Evolutionary conservation across 2,888 invertebrate genomes (phyloP).

Genomic region (Scotopteryx bipunctaria): DNA sequence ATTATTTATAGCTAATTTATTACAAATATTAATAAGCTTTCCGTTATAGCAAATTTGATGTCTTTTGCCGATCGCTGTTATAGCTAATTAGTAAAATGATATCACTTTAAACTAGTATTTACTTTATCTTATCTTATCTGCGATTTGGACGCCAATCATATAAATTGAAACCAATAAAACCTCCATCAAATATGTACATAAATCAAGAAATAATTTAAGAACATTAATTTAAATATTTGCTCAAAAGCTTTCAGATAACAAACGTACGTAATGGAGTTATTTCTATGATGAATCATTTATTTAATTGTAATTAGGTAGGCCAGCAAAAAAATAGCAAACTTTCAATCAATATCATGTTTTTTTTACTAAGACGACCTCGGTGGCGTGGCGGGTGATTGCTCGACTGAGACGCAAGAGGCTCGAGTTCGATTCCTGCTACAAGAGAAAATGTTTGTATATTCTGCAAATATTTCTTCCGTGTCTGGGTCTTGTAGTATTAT

Average conservation of each 20-base stretch:
- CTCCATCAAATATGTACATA: constrained; percentile 23
- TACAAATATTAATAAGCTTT: too few relatives aligned
- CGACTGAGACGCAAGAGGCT: too few relatives aligned
- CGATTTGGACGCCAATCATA: constrained; percentile 13
- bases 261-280: constrained; percentile 15
- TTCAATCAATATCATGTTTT: constrained; percentile 7
- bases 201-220: constrained; percentile 19
- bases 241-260: constrained; percentile 24
- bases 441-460: too few relatives aligned
- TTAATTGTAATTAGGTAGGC: constrained; percentile 20
- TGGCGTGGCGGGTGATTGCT: too few relatives aligned
- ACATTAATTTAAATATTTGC: constrained; percentile 22
- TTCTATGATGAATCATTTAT: constrained; percentile 18
- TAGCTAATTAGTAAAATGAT: not conserved
- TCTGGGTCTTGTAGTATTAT: too few relatives aligned
- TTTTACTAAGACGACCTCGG: not conserved
- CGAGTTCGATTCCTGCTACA: too few relatives aligned
- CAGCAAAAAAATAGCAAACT: constrained; percentile 23
- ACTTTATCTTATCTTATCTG: constrained; percentile 14
- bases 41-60: too few relatives aligned
- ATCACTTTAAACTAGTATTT: not conserved
- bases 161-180: constrained; percentile 23
- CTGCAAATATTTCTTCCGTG: too few relatives aligned
- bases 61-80: too few relatives aligned
- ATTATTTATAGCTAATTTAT: too few relatives aligned